These are phyloP conservation scores for Toxotes chatareus DNA, from an alignment of 2,113 vertebrate genomes.

Conservation along the genomic window DNA sequence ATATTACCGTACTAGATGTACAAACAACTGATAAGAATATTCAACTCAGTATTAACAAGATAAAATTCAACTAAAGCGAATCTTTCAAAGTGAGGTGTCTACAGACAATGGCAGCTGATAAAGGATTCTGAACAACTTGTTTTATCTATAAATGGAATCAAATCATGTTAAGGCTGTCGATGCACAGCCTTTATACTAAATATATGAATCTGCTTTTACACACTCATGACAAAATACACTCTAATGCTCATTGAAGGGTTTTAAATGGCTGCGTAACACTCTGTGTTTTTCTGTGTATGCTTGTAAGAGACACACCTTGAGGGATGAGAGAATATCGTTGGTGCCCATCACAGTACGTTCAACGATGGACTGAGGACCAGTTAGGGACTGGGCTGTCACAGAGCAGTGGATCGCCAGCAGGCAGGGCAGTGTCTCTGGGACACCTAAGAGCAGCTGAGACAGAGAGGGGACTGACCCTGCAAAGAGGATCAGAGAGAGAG, in stretches of 20 bases:
- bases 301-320: constrained; percentile 19
- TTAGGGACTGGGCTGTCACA: not conserved
- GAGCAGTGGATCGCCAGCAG: constrained; percentile 22
- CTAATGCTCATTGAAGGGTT: not conserved
- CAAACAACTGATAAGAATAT: too few relatives aligned
- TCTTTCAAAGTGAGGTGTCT: too few relatives aligned
- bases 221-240: not conserved
- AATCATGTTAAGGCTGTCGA: not conserved
- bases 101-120: too few relatives aligned
- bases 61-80: too few relatives aligned
- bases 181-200: not conserved
- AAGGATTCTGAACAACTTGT: not conserved
- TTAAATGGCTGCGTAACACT: not conserved
- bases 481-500: constrained; percentile 29
- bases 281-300: not conserved
- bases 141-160: not conserved
- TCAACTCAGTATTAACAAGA: too few relatives aligned
- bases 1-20: too few relatives aligned
- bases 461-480: constrained; percentile 26
- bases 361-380: constrained; percentile 11
- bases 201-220: not conserved
- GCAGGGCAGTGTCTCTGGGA: constrained; percentile 19
- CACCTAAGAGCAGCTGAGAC: constrained; percentile 29
- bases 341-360: constrained; percentile 34
- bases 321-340: constrained; percentile 23